Evolutionary conservation across 30 jellyfish, hydroid and myxozoan genomes (phyloP), one percentile per base, ranked within the genome.

Genomic region (Calvadosia cruxmelitensis): DNA sequence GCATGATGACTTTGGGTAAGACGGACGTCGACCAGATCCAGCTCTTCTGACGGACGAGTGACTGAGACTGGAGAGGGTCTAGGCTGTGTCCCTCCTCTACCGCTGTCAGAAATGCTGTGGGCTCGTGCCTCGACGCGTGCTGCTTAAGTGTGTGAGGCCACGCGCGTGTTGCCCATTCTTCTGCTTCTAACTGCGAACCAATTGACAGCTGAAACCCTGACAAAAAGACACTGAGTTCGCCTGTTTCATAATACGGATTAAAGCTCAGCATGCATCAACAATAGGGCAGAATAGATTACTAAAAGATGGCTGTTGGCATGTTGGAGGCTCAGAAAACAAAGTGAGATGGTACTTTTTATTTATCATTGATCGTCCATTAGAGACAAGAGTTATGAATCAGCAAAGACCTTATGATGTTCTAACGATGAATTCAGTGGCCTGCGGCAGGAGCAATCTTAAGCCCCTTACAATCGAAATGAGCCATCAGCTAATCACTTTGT

Each of bases 1-100:
- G 94, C 94, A 82, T 82, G 1, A 42, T 71, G 83, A 35, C 49
- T 3, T 69, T 66, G 68, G 31, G 13, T 13, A 5, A 5, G 5
- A 12, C 28, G 69, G 69, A 10, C 28, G 27, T 16, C 69, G n/a
- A n/a, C n/a, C n/a, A n/a, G n/a, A n/a, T n/a, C n/a, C n/a, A n/a
- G n/a, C n/a, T n/a, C n/a, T n/a, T n/a, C n/a, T n/a, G n/a, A n/a
- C n/a, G n/a, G n/a, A n/a, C n/a, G n/a, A n/a, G n/a, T n/a, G n/a
- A n/a, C n/a, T n/a, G n/a, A n/a, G n/a, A n/a, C n/a, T n/a, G n/a
- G n/a, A n/a, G n/a, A n/a, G n/a, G n/a, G n/a, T n/a, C n/a, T n/a
- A n/a, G n/a, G n/a, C n/a, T n/a, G n/a, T n/a, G n/a, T n/a, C n/a
- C n/a, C n/a, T n/a, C n/a, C n/a, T n/a, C n/a, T n/a, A n/a, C n/a